phyloP scores from a whole-genome alignment of 2,797 vertebrate species.

The Oceanodroma leucorhoa region DNA sequence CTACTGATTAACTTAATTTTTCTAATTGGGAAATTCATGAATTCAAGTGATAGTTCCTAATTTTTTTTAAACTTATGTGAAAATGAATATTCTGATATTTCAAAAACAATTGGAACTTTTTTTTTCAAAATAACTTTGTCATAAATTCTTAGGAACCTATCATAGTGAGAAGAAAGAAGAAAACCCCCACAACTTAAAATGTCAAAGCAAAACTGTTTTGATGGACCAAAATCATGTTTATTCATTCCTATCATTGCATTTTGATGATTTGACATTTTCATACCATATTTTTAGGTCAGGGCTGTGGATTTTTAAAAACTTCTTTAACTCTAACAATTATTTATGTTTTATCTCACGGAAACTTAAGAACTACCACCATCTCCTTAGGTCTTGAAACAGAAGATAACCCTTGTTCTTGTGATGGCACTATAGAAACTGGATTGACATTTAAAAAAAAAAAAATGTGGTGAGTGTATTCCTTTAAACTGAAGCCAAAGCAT shows the following conservation, averaged over 20 bases:
- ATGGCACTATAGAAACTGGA: neutral
- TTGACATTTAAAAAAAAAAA: neutral
- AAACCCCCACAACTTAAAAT: accelerated
- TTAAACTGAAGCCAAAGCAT: neutral
- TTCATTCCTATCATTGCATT: accelerated
- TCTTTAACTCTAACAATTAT: neutral
- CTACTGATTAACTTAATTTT: neutral
- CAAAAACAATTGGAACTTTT: neutral
- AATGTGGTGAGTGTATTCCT: neutral
- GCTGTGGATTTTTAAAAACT: neutral
- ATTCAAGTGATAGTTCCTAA: neutral
- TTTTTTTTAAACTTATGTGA: neutral
- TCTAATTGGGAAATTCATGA: neutral
- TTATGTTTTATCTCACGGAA: neutral
- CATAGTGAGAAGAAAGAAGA: neutral
- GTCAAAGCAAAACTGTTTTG: neutral
- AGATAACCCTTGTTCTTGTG: neutral
- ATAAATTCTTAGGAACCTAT: neutral
- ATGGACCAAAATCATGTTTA: neutral
- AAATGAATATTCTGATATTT: neutral
- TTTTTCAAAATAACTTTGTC: neutral
- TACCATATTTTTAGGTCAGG: neutral
- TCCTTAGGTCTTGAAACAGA: neutral
- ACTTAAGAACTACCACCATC: neutral
- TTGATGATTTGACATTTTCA: neutral